These are phyloP conservation scores for Melangyna quadrimaculata DNA, from an alignment of 2,888 invertebrate genomes.

Conservation along the genomic window DNA sequence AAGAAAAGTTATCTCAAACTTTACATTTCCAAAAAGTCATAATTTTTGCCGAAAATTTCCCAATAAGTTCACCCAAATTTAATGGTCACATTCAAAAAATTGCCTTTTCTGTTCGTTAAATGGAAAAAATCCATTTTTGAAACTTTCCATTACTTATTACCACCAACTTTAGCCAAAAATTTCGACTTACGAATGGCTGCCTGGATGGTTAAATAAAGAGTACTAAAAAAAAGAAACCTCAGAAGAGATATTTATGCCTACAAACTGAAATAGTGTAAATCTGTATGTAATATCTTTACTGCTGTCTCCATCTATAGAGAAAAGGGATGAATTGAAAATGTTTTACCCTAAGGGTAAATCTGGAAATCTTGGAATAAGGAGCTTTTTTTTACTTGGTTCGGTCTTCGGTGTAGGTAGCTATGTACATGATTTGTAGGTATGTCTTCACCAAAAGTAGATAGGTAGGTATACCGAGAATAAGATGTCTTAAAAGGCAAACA, in stretches of 20 bases:
- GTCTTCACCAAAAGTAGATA: background rate
- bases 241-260: conserved; percentile 40
- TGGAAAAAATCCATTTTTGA: conserved; percentile 68
- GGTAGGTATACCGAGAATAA: background rate
- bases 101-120: conserved; percentile 52
- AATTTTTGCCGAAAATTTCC: conserved; percentile 54
- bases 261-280: conserved; percentile 61
- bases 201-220: background rate
- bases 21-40: conserved; percentile 26
- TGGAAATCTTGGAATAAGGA: background rate
- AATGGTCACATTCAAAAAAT: conserved; percentile 53
- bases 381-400: background rate
- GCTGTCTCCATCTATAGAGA: background rate
- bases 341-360: background rate
- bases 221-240: conserved; percentile 9
- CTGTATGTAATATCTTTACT: conserved; percentile 30
- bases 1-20: conserved; percentile 54
- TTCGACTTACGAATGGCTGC: conserved; percentile 50
- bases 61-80: conserved; percentile 67
- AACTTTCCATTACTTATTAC: conserved; percentile 69
- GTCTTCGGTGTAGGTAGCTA: background rate
- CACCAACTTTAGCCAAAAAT: conserved; percentile 51
- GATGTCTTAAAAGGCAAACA: background rate
- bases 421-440: background rate
- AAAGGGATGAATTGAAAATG: conserved; percentile 3